Percentiles rank a stretch among this genome's conserved stretches.
Conservation (phyloP, 2,113 vertebrate genomes). For the Crotalus horridus region DNA sequence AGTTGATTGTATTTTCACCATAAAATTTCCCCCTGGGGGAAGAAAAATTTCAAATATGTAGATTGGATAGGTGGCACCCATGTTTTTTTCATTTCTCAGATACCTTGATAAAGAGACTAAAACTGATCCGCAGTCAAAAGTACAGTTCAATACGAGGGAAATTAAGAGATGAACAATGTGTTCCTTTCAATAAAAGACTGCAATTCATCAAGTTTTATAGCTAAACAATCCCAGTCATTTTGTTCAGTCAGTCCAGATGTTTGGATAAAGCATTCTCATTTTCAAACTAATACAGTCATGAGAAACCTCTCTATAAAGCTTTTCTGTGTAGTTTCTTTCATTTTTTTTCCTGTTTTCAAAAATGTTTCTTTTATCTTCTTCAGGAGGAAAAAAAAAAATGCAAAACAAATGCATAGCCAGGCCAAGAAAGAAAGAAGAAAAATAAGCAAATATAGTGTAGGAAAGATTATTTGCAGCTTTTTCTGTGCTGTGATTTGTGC, state of each 20-base stretch:
- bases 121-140: neutral
- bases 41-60: neutral
- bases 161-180: conserved; percentile 14
- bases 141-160: neutral
- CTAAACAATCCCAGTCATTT: conserved; percentile 13
- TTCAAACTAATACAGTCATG: conserved; percentile 29
- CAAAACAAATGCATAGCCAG: neutral
- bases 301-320: conserved; percentile 19
- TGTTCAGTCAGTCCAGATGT: conserved; percentile 53
- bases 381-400: conserved; percentile 31
- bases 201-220: conserved; percentile 16
- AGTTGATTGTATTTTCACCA: neutral
- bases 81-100: neutral
- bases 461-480: conserved; percentile 41
- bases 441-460: neutral
- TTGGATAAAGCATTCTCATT: conserved; percentile 53
- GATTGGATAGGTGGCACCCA: neutral
- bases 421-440: conserved; percentile 31
- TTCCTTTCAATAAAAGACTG: conserved; percentile 16
- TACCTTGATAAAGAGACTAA: neutral
- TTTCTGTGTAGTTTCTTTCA: neutral
- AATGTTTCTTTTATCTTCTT: conserved; percentile 40
- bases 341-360: conserved; percentile 7
- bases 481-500: conserved; percentile 51
- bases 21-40: neutral